Evolutionary conservation across 2,797 vertebrate species (phyloP).

Genomic region (Parauchenoglanis punctatus): DNA sequence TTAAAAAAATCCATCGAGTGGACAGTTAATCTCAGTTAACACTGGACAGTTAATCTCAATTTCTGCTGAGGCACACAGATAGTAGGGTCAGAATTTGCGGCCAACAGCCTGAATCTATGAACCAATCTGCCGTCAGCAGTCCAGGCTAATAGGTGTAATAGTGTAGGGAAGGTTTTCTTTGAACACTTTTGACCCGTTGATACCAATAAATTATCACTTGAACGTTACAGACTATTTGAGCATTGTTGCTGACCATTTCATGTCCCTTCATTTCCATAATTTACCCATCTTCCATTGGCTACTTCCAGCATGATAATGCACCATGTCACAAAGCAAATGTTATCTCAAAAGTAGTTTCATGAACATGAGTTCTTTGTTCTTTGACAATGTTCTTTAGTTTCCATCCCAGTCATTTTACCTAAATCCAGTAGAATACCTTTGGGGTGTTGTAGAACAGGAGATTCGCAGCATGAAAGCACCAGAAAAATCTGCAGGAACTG

Average conservation of each 20-base stretch:
- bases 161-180: background rate
- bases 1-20: too few relatives aligned
- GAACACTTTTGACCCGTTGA: background rate
- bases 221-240: background rate
- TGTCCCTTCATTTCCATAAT: background rate
- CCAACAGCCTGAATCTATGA: too few relatives aligned
- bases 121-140: background rate
- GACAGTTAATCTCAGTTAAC: too few relatives aligned
- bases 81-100: too few relatives aligned
- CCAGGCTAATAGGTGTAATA: background rate
- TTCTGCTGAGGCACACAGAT: too few relatives aligned
- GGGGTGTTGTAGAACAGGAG: background rate
- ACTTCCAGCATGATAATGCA: too few relatives aligned
- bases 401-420: background rate
- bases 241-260: background rate
- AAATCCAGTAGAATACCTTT: background rate
- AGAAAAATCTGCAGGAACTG: background rate
- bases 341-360: background rate
- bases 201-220: background rate
- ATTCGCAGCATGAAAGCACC: background rate
- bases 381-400: background rate
- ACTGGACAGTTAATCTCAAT: too few relatives aligned
- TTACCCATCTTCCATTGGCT: background rate
- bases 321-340: background rate
- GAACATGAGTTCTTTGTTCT: too few relatives aligned